phyloP scores from a whole-genome alignment of 1,140 invertebrate genomes.

The Drosophila miranda region DNA sequence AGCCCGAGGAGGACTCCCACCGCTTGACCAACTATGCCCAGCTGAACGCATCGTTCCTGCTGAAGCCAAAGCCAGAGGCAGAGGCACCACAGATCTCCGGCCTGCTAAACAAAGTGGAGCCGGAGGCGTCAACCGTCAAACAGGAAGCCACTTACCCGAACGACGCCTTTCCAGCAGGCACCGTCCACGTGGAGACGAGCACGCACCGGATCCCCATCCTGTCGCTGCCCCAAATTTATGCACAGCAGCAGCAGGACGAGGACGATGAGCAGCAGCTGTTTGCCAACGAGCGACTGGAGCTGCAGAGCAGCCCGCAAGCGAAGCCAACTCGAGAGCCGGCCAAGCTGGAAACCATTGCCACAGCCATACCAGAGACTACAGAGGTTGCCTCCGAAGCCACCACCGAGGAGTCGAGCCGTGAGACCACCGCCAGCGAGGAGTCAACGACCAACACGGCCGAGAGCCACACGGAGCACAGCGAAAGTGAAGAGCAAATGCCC shows the following conservation, averaged over 20 bases:
- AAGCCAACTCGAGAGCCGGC: slow-evolving; percentile 31
- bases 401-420: slow-evolving; percentile 22
- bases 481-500: slow-evolving; percentile 60
- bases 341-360: slow-evolving; percentile 36
- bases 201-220: slow-evolving; percentile 51
- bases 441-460: slow-evolving; percentile 30
- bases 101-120: neutral
- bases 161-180: slow-evolving; percentile 3
- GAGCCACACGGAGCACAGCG: slow-evolving; percentile 22
- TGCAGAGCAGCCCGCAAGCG: slow-evolving; percentile 20
- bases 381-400: slow-evolving; percentile 11
- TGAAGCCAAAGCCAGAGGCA: slow-evolving; percentile 42
- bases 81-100: slow-evolving; percentile 2
- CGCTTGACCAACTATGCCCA: slow-evolving; percentile 71
- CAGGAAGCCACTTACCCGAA: slow-evolving; percentile 40
- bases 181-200: slow-evolving; percentile 34
- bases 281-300: slow-evolving; percentile 41
- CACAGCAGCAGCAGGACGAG: slow-evolving; percentile 69
- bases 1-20: slow-evolving; percentile 36
- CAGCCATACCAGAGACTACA: slow-evolving; percentile 10
- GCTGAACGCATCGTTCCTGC: slow-evolving; percentile 67
- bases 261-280: slow-evolving; percentile 62
- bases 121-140: slow-evolving; percentile 30
- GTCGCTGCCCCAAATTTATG: slow-evolving; percentile 76
- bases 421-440: slow-evolving; percentile 40